Conservation (phyloP, 2,888 invertebrate genomes). For the Tipula helvola region DNA sequence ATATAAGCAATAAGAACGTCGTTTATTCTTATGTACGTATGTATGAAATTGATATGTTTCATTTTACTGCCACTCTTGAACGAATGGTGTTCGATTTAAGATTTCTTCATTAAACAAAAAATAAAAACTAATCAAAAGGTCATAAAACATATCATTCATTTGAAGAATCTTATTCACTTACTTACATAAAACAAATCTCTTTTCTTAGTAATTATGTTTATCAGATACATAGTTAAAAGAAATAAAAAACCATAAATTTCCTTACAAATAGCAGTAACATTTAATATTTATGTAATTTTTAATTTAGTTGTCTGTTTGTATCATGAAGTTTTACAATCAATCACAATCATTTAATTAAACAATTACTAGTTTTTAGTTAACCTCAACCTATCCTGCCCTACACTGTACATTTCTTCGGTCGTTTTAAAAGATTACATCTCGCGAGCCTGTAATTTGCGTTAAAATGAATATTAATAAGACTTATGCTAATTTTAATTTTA, state of each 20-base stretch:
- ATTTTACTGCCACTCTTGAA: background rate
- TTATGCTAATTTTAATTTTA: background rate
- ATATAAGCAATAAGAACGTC: background rate
- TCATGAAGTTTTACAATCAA: background rate
- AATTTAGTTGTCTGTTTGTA: background rate
- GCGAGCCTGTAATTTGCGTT: background rate
- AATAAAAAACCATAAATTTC: background rate
- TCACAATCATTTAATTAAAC: background rate
- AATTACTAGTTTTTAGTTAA: background rate
- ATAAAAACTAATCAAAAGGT: background rate
- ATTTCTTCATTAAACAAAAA: background rate
- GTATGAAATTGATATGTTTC: background rate
- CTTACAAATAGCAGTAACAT: background rate
- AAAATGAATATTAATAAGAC: background rate
- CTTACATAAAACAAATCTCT: background rate
- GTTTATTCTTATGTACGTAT: background rate
- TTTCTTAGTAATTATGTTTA: background rate
- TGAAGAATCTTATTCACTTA: background rate
- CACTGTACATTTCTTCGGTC: background rate
- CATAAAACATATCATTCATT: background rate
- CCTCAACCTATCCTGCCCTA: background rate
- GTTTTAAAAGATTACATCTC: background rate
- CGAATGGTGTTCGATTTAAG: background rate
- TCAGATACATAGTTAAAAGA: background rate
- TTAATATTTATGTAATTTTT: background rate